Evolutionary conservation across 2,113 vertebrate genomes (phyloP).

Genomic region (Malurus melanocephalus): DNA sequence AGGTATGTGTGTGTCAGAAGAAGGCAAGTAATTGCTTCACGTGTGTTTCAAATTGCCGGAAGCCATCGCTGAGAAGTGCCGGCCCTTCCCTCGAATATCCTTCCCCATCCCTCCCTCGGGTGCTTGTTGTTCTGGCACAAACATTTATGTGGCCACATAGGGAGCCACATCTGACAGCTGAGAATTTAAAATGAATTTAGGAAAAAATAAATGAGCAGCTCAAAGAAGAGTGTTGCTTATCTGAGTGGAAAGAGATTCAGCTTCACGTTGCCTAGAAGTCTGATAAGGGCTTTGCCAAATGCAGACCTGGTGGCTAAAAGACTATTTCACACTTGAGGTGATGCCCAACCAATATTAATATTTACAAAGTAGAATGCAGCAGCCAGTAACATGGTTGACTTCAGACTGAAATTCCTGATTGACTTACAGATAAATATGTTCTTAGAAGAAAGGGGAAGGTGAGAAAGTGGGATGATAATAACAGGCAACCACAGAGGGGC

Average conservation of each 20-base stretch:
- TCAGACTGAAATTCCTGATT: background rate
- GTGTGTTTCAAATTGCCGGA: background rate
- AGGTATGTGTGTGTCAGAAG: background rate
- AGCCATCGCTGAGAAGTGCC: background rate
- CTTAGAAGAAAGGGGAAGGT: background rate
- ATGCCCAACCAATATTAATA: constrained; percentile 23
- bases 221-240: background rate
- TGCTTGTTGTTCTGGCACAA: background rate
- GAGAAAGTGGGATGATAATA: background rate
- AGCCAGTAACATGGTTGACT: background rate
- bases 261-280: background rate
- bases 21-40: background rate
- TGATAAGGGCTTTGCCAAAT: constrained; percentile 17
- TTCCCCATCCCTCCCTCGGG: background rate
- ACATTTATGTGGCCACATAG: background rate
- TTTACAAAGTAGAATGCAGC: constrained; percentile 40
- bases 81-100: background rate
- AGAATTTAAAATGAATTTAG: background rate
- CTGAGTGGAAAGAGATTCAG: background rate
- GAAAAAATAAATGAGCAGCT: background rate
- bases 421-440: background rate
- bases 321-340: constrained; percentile 41
- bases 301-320: background rate
- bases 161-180: background rate
- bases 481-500: background rate